Conservation (phyloP, 2,888 invertebrate genomes). For the Melanargia galathea region DNA sequence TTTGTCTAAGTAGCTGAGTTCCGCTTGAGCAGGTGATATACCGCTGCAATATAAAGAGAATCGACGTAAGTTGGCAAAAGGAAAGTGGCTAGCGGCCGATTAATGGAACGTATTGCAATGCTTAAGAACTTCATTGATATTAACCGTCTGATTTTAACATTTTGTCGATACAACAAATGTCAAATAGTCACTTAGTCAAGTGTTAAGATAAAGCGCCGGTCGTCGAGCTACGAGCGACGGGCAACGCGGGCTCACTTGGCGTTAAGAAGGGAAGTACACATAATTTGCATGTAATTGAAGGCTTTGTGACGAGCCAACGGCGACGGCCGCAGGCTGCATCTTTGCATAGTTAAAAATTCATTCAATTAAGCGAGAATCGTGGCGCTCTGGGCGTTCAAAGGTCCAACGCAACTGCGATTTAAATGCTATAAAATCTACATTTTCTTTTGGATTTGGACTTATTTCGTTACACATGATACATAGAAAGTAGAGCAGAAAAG, state of each 20-base stretch:
- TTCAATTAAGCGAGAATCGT: conserved; percentile 74
- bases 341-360: conserved; percentile 78
- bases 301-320: conserved; percentile 62
- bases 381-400: not conserved
- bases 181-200: conserved; percentile 67
- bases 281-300: conserved; percentile 79
- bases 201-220: conserved; percentile 44
- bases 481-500: too few relatives aligned
- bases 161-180: too few relatives aligned
- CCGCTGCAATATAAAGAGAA: conserved; percentile 82
- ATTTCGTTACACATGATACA: not conserved
- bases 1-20: conserved; percentile 97
- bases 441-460: not conserved
- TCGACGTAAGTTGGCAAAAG: not conserved
- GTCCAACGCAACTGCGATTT: not conserved
- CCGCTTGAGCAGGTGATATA: conserved; percentile 94
- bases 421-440: not conserved
- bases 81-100: conserved; percentile 20
- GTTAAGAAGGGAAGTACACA: conserved; percentile 70
- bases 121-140: too few relatives aligned
- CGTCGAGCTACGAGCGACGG: conserved; percentile 16
- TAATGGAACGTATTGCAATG: too few relatives aligned
- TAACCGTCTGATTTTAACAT: too few relatives aligned
- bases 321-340: conserved; percentile 66
- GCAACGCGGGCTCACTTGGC: conserved; percentile 48